phyloP scores from a whole-genome alignment of 2,888 invertebrate species.

The Rhagonycha fulva region DNA sequence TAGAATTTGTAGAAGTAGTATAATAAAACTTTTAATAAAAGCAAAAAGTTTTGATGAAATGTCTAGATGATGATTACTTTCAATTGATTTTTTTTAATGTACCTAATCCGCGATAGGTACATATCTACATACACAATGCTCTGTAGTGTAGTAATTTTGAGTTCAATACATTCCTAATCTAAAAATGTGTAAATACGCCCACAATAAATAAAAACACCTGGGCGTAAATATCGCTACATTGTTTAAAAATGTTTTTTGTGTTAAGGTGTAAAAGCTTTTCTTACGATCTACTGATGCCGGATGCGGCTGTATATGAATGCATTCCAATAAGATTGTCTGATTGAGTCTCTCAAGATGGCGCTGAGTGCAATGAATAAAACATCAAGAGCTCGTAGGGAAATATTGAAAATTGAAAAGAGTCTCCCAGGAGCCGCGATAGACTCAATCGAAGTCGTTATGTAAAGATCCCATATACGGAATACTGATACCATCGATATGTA shows the following conservation, averaged over 20 bases:
- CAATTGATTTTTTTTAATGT: neutral
- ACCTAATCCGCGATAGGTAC: neutral
- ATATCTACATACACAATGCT: too few relatives aligned
- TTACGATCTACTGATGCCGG: slow-evolving; percentile 33
- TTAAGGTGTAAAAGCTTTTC: slow-evolving; percentile 17
- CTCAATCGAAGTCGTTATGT: slow-evolving; percentile 54
- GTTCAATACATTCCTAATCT: neutral
- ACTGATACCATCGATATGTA: slow-evolving; percentile 43
- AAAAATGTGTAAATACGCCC: neutral
- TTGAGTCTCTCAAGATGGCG: slow-evolving; percentile 57
- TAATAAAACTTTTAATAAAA: too few relatives aligned
- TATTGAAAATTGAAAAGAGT: slow-evolving; percentile 59
- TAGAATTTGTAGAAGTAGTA: neutral
- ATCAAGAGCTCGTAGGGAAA: slow-evolving; percentile 57
- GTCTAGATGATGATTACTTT: neutral
- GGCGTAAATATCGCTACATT: neutral
- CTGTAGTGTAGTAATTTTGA: neutral
- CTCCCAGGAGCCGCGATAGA: slow-evolving; percentile 53
- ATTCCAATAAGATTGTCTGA: slow-evolving; percentile 57
- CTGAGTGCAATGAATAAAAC: slow-evolving; percentile 59
- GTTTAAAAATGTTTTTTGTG: slow-evolving; percentile 12
- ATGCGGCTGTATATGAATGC: slow-evolving; percentile 52
- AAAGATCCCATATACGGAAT: slow-evolving; percentile 48
- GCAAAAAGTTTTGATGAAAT: neutral
- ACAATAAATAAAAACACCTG: neutral